A percentile compares a stretch with the other conserved stretches of the same genome.
Evolutionary conservation across 2,113 vertebrate genomes (phyloP).

Genomic region (Lethenteron camtschaticum): DNA sequence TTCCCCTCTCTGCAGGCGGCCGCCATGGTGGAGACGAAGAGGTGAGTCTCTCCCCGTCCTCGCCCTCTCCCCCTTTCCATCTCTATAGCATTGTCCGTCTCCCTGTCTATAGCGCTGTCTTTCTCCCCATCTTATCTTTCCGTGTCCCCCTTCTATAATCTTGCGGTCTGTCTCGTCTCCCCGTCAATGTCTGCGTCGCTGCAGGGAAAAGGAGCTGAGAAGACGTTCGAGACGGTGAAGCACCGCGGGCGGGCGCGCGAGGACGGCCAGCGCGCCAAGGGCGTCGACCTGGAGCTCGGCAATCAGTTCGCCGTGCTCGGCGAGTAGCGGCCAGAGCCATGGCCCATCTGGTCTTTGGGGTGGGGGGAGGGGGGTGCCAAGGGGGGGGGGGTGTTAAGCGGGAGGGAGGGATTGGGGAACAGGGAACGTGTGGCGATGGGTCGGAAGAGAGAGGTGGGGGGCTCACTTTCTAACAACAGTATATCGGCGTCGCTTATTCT

Average conservation of each 20-base stretch:
- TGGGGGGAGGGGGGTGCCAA: too few relatives aligned
- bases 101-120: background rate
- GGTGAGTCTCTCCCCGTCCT: slow-evolving; percentile 29
- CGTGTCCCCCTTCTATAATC: background rate
- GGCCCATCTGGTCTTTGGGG: too few relatives aligned
- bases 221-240: slow-evolving; percentile 95
- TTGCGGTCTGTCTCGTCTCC: slow-evolving; percentile 28
- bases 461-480: too few relatives aligned
- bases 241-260: slow-evolving; percentile 82
- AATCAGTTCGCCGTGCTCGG: slow-evolving; percentile 92
- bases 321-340: slow-evolving; percentile 27
- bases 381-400: too few relatives aligned
- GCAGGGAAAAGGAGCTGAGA: slow-evolving; percentile 92
- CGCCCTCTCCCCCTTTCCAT: background rate
- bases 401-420: too few relatives aligned
- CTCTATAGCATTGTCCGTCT: background rate
- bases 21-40: slow-evolving; percentile 80
- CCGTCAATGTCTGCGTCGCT: slow-evolving; percentile 30
- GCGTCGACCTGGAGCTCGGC: slow-evolving; percentile 80
- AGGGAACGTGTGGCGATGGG: too few relatives aligned
- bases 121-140: background rate
- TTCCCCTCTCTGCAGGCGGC: slow-evolving; percentile 77
- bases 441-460: too few relatives aligned
- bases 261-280: slow-evolving; percentile 41
- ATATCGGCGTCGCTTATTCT: too few relatives aligned